Evolutionary conservation across 2,797 vertebrate species (phyloP), one percentile per base, ranked within the genome.

Genomic region (Steatocranus sp.): DNA sequence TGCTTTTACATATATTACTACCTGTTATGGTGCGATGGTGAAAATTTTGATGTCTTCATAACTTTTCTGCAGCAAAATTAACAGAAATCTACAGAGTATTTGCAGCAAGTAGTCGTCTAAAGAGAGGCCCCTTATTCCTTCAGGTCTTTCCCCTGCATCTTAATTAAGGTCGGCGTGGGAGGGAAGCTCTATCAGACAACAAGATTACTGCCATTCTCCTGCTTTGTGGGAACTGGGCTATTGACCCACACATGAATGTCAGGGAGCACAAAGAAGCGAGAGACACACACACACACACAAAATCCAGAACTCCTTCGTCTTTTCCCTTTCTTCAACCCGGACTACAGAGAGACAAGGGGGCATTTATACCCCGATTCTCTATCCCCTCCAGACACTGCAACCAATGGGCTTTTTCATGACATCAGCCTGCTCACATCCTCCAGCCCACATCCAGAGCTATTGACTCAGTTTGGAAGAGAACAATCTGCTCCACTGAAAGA

Each of bases 211-310:
- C 90, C 85, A 92, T 94, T 95, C 93, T 94, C 80, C 83, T 27
- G 83, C 92, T 91, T 90, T 93, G 93, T 96, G 94, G 94, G 94
- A 95, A 93, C 91, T 10, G 46, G 87, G 89, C 92, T 93, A 91
- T 92, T 93, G 93, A 94, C 90, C 91, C 88, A 90, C 91, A 86
- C 93, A 85, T 75, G 86, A 84, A 87, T 92, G 84, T 86, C 88
- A 92, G 82, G 80, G 18, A 83, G 83, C 85, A 95, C 94, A 96
- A 95, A 94, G 91, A 88, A 89, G 81, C 61, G 75, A 74, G 76
- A 11, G 34, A 91, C 25, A 83, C 70, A 36, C 75, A 88, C 70
- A 36, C 75, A 88, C 86, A 94, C 70, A 91, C 87, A 87, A 91
- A 94, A 89, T 77, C 78, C 75, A 73, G 48, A 87, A 81, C 82